A percentile compares a stretch with the other conserved stretches of the same genome.
These are phyloP conservation scores for Lepus oiostolus DNA, from an alignment of 2,797 vertebrate genomes.

Conservation along the genomic window DNA sequence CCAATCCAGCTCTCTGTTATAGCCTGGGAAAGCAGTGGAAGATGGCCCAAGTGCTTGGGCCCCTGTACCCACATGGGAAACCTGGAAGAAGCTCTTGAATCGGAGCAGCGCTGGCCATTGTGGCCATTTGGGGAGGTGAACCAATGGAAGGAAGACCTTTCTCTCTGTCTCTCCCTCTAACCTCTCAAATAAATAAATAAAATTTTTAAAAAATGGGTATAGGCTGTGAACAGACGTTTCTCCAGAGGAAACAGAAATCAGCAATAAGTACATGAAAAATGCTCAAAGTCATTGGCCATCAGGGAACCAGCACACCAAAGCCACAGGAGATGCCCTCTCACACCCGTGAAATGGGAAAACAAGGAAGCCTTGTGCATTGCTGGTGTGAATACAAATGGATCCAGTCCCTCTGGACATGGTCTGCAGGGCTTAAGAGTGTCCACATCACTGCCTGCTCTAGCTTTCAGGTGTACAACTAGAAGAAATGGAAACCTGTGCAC, in stretches of 20 bases:
- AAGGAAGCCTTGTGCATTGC: background rate
- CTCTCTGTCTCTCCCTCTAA: too few relatives aligned
- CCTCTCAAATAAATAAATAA: too few relatives aligned
- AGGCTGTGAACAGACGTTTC: background rate
- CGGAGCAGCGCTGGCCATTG: too few relatives aligned
- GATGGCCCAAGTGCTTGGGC: too few relatives aligned
- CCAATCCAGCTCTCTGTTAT: too few relatives aligned
- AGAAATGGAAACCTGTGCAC: background rate
- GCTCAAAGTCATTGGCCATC: background rate
- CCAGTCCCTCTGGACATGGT: background rate
- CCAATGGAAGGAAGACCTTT: too few relatives aligned
- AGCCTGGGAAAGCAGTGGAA: too few relatives aligned
- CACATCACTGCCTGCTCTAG: background rate
- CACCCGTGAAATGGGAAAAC: background rate
- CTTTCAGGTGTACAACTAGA: rapidly evolving
- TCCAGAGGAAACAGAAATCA: background rate
- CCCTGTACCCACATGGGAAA: too few relatives aligned
- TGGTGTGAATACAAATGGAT: background rate
- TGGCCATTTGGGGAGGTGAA: too few relatives aligned
- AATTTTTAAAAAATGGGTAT: background rate
- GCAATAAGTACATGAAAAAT: background rate
- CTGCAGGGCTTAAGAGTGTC: background rate
- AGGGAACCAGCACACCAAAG: background rate
- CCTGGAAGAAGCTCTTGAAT: too few relatives aligned
- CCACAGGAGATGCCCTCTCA: background rate